These are phyloP conservation scores for Callosobruchus maculatus DNA, from an alignment of 2,888 invertebrate genomes.

Conservation along the genomic window DNA sequence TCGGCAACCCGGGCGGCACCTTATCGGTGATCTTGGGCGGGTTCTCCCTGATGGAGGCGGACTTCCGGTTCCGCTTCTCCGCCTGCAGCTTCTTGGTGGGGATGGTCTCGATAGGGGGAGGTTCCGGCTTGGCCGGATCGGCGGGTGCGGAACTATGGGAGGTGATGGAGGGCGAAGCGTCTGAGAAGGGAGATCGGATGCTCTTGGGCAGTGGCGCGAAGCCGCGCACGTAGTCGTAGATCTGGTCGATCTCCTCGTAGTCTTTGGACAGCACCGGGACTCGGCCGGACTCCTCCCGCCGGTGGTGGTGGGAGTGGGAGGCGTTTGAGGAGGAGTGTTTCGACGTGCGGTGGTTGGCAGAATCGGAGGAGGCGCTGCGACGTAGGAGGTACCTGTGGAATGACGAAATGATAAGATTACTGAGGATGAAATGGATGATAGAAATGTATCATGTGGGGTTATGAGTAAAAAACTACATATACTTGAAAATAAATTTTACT, in stretches of 20 bases:
- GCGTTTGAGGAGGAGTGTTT: background rate
- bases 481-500: no score
- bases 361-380: slow-evolving; percentile 75
- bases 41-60: slow-evolving; percentile 55
- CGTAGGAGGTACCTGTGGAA: slow-evolving; percentile 58
- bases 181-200: slow-evolving; percentile 62
- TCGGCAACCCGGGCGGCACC: slow-evolving; percentile 62
- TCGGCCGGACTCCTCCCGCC: slow-evolving; percentile 59
- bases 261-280: slow-evolving; percentile 66
- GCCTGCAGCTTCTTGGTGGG: slow-evolving; percentile 74
- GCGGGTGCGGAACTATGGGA: slow-evolving; percentile 48
- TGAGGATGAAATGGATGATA: no score
- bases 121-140: slow-evolving; percentile 68
- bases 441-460: no score
- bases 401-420: background rate
- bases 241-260: slow-evolving; percentile 94
- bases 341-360: slow-evolving; percentile 51
- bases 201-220: slow-evolving; percentile 87
- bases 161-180: slow-evolving; percentile 50
- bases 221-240: slow-evolving; percentile 92
- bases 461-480: no score
- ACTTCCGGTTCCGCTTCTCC: slow-evolving; percentile 72
- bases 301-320: slow-evolving; percentile 49
- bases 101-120: slow-evolving; percentile 88
- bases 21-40: slow-evolving; percentile 49